Evolutionary conservation across 2,113 vertebrate species (phyloP), one percentile per base, ranked within the genome.

Genomic region (Rhineura floridana): DNA sequence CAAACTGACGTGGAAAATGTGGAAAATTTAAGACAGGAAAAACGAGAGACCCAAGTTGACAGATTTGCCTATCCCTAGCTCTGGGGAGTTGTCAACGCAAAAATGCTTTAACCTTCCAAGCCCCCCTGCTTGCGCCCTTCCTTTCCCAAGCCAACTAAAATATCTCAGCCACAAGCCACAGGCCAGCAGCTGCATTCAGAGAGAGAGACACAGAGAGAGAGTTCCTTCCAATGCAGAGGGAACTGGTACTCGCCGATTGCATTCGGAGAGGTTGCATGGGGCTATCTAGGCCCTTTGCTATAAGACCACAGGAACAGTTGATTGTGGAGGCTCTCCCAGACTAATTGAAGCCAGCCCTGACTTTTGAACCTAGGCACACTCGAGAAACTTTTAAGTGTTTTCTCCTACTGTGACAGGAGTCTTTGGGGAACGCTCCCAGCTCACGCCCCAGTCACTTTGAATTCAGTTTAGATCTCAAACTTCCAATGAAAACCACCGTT

Each of bases 301-400:
- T 94, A 81, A 97, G 96, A 98, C 97, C 97, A 97, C 97, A 97
- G 97, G 97, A 98, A 98, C 98, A 97, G 97, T 97, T 98, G 98
- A 98, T 98, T 96, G 95, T 94, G 89, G 93, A 93, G 94, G 95
- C 97, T 98, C 96, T 96, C 93, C 95, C 96, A 94, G 94, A 93
- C 95, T 98, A 98, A 98, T 97, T 96, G 97, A 96, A 98, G 97
- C 94, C 98, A 98, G 97, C 91, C 88, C 90, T 95, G 95, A 96
- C 97, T 95, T 96, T 97, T 97, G 96, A 98, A 98, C 96, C 96
- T 96, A 96, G 90, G 93, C 93, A 91, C 96, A 95, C 95, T 97
- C 93, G 95, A 97, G 96, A 97, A 96, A 97, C 95, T 93, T 85
- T 95, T 93, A 94, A 96, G 95, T 96, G 94, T 95, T 96, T 95